These are phyloP conservation scores for Crypturellus undulatus DNA, from an alignment of 2,113 vertebrate genomes.

Conservation along the genomic window DNA sequence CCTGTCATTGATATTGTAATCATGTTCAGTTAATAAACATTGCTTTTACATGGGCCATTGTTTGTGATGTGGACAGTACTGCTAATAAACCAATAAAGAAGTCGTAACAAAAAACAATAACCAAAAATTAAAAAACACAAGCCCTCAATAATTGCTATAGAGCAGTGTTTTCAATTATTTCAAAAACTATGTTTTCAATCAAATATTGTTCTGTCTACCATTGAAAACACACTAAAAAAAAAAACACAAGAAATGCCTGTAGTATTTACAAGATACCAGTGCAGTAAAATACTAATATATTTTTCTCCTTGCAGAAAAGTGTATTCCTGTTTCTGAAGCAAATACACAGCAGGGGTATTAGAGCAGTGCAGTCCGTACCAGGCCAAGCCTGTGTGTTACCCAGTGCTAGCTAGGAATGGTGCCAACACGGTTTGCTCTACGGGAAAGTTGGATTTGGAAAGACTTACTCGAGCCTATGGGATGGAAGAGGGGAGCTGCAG, in stretches of 20 bases:
- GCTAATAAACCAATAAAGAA: background rate
- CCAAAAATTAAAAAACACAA: background rate
- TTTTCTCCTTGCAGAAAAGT: background rate
- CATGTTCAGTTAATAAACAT: slow-evolving; percentile 60
- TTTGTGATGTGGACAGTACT: slow-evolving; percentile 18
- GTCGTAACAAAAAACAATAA: background rate
- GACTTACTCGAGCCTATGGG: background rate
- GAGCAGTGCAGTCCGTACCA: fast-evolving
- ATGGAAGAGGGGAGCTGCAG: background rate
- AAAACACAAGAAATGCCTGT: background rate
- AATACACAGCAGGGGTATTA: background rate
- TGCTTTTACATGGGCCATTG: slow-evolving; percentile 34
- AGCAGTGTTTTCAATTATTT: background rate
- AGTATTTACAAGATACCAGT: background rate
- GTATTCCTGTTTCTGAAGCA: background rate
- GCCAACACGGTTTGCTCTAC: background rate
- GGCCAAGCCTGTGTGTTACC: fast-evolving
- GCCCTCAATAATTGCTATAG: background rate
- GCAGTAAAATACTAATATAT: background rate
- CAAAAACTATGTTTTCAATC: background rate
- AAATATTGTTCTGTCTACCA: background rate
- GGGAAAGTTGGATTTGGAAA: background rate
- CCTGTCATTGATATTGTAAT: slow-evolving; percentile 68
- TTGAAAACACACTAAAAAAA: background rate
- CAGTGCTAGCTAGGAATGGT: background rate